A percentile compares a stretch with the other conserved stretches of the same genome.
These are phyloP conservation scores for Asarcornis scutulata DNA, from an alignment of 2,113 vertebrate species.

Conservation along the genomic window DNA sequence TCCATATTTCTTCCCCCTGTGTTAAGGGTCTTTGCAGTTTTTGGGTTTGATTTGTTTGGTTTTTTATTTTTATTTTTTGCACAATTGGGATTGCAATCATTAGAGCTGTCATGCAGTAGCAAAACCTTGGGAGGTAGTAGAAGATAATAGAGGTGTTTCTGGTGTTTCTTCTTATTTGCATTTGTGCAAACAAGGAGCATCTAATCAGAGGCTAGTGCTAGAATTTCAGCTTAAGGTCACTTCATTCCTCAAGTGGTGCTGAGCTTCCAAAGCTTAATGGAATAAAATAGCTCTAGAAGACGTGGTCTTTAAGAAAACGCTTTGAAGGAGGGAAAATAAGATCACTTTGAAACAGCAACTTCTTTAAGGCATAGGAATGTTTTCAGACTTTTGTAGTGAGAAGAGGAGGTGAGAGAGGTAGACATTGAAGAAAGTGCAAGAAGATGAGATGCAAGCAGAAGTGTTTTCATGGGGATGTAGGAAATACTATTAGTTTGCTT, in stretches of 20 bases:
- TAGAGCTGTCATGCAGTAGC: not conserved
- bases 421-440: not conserved
- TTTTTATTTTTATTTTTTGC: not conserved
- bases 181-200: not conserved
- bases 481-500: slow-evolving; percentile 18
- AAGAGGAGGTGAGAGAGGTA: not conserved
- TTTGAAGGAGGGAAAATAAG: not conserved
- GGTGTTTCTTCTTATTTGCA: not conserved
- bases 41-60: not conserved
- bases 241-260: not conserved
- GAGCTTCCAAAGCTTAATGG: not conserved
- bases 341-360: not conserved
- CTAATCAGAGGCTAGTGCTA: not conserved
- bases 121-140: not conserved
- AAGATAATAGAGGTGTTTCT: not conserved
- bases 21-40: not conserved
- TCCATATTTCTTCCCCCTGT: not conserved
- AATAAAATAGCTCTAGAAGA: not conserved
- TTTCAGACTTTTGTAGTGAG: not conserved
- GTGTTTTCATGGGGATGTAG: not conserved
- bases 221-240: not conserved
- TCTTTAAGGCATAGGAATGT: not conserved
- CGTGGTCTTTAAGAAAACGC: not conserved
- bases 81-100: not conserved
- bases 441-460: not conserved